Evolutionary conservation across 2,888 invertebrate genomes (phyloP).

Genomic region (Pheosia tremula): DNA sequence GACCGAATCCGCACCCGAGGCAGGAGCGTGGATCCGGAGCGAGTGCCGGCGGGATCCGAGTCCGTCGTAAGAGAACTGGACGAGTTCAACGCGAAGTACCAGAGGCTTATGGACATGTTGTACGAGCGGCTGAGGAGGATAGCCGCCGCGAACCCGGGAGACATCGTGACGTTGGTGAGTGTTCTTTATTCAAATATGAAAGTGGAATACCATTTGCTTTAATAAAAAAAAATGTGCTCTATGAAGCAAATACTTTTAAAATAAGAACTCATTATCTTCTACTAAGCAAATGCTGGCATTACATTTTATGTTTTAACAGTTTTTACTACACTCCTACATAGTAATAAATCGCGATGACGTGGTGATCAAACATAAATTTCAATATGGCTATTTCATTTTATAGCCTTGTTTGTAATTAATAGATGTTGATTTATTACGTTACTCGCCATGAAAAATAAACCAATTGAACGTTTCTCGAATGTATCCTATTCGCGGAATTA

Average conservation of each 20-base stretch:
- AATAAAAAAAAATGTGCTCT: background rate
- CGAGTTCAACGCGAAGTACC: constrained; percentile 91
- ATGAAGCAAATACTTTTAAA: too few species aligned
- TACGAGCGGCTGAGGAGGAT: constrained; percentile 89
- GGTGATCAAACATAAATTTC: background rate
- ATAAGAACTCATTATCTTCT: background rate
- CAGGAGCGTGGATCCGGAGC: constrained; percentile 54
- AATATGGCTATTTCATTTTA: background rate
- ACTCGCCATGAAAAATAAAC: constrained; percentile 22
- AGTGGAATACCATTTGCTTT: constrained; percentile 16
- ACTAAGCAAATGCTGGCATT: background rate
- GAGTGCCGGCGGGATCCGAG: constrained; percentile 86
- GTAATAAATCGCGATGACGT: background rate
- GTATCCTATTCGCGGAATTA: constrained; percentile 29
- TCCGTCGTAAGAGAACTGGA: constrained; percentile 91
- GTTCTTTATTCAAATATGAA: constrained; percentile 11
- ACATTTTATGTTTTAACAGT: background rate
- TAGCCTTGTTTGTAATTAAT: background rate
- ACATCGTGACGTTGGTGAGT: constrained; percentile 91
- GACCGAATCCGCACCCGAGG: constrained; percentile 66
- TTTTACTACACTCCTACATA: background rate
- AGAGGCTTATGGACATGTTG: constrained; percentile 87
- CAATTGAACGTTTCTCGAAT: constrained; percentile 25
- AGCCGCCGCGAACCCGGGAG: constrained; percentile 87
- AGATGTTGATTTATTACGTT: background rate